Conservation (phyloP, 2,888 invertebrate genomes). For the Phragmatobia fuliginosa region DNA sequence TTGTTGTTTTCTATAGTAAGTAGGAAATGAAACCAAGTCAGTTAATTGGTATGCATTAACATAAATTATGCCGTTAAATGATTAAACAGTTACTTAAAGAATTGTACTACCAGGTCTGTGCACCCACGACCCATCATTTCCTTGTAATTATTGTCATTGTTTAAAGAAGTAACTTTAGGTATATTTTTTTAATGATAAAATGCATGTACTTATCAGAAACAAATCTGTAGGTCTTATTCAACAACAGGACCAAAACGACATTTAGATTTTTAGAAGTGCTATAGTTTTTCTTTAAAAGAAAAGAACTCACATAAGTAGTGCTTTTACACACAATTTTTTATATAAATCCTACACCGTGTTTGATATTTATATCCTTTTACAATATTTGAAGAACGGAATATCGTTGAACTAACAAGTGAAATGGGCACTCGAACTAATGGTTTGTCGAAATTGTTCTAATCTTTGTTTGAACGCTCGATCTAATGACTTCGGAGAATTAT, state of each 20-base stretch:
- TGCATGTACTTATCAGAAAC: background rate
- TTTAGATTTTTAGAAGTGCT: background rate
- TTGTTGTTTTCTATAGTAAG: conserved; percentile 22
- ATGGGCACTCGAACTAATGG: background rate
- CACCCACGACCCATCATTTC: conserved; percentile 9
- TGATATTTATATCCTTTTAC: background rate
- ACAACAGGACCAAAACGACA: background rate
- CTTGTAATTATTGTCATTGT: background rate
- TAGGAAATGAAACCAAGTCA: conserved; percentile 38
- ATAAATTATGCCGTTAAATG: conserved; percentile 30
- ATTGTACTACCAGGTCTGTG: conserved; percentile 14
- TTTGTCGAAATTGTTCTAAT: no score
- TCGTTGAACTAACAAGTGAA: background rate
- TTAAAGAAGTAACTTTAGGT: background rate
- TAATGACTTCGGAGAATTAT: no score
- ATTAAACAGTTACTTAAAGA: conserved; percentile 19
- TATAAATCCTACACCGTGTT: background rate
- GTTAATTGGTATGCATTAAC: conserved; percentile 29
- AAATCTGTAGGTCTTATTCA: no score
- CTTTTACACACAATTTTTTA: background rate
- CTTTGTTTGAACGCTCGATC: no score
- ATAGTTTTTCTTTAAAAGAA: background rate
- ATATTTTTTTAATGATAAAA: background rate
- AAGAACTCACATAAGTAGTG: background rate
- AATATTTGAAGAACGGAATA: background rate